Percentiles rank a stretch among this genome's conserved stretches.
Evolutionary conservation across 1,140 invertebrate genomes (phyloP).

Genomic region (Drosophila repleta): DNA sequence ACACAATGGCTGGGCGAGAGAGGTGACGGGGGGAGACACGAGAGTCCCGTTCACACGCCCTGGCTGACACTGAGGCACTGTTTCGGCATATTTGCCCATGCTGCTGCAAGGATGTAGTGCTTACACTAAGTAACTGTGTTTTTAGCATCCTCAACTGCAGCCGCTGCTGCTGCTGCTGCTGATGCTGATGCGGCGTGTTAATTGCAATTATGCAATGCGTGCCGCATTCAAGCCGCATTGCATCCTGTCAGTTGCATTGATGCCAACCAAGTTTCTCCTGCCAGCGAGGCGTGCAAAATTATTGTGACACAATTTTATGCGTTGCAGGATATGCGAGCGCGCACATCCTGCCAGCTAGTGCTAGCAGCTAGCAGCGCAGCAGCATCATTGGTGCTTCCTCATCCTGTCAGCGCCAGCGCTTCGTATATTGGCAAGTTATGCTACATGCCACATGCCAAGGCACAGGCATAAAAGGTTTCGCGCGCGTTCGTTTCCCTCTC

Average conservation of each 20-base stretch:
- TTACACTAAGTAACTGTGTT: constrained; percentile 68
- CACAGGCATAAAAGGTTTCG: constrained; percentile 27
- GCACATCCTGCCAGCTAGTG: constrained; percentile 20
- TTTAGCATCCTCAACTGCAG: constrained; percentile 33
- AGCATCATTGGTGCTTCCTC: constrained; percentile 36
- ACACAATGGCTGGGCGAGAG: constrained; percentile 14
- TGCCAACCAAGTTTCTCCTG: constrained; percentile 34
- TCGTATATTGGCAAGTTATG: constrained; percentile 58
- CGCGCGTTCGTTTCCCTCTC: background rate
- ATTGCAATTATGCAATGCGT: constrained; percentile 77
- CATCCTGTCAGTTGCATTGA: constrained; percentile 71
- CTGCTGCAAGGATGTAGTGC: constrained; percentile 54
- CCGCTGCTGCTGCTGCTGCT: background rate
- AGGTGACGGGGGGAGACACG: background rate
- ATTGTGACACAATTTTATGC: constrained; percentile 81
- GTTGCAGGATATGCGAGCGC: constrained; percentile 53
- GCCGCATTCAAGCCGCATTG: constrained; percentile 58
- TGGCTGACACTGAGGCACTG: background rate
- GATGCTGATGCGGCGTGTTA: constrained; percentile 53
- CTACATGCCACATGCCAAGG: constrained; percentile 65
- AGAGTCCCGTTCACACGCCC: constrained; percentile 34
- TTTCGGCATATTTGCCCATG: constrained; percentile 22
- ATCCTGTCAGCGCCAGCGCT: constrained; percentile 26
- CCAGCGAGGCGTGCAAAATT: constrained; percentile 66
- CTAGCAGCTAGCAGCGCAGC: constrained; percentile 1